These are phyloP conservation scores for Apeltes quadracus DNA, from an alignment of 2,113 vertebrate genomes.

Conservation along the genomic window DNA sequence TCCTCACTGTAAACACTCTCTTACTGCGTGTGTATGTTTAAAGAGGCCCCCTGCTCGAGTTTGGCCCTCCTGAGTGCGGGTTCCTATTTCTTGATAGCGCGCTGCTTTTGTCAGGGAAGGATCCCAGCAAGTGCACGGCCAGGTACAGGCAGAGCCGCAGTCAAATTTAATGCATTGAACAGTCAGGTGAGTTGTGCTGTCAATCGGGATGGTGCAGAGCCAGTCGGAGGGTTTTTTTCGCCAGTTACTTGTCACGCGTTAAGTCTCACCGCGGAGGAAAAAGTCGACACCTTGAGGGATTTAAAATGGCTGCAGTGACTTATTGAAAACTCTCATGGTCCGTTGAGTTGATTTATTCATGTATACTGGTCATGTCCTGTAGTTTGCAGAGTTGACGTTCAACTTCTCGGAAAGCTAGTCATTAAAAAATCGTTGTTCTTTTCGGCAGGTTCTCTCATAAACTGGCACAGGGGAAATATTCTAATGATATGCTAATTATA, in stretches of 20 bases:
- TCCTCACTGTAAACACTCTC: slow-evolving; percentile 48
- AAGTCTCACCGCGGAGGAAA: slow-evolving; percentile 44
- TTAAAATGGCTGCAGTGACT: slow-evolving; percentile 71
- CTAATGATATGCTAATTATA: slow-evolving; percentile 7
- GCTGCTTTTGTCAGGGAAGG: slow-evolving; percentile 47
- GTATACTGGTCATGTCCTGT: slow-evolving; percentile 51
- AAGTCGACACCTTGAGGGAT: slow-evolving; percentile 69
- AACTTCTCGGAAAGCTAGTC: slow-evolving; percentile 47
- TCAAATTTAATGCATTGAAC: slow-evolving; percentile 55
- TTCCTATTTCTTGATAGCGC: slow-evolving; percentile 38
- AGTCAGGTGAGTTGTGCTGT: slow-evolving; percentile 59
- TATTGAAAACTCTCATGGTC: slow-evolving; percentile 70
- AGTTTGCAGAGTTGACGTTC: slow-evolving; percentile 51
- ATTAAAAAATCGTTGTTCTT: slow-evolving; percentile 43
- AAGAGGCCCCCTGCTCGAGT: slow-evolving; percentile 62
- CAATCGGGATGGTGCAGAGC: slow-evolving; percentile 60
- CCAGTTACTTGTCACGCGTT: slow-evolving; percentile 63
- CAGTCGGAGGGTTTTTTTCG: slow-evolving; percentile 62
- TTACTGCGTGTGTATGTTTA: slow-evolving; percentile 54
- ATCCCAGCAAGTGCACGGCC: slow-evolving; percentile 43
- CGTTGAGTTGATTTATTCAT: slow-evolving; percentile 71
- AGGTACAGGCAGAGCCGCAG: slow-evolving; percentile 41
- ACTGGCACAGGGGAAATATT: slow-evolving; percentile 17
- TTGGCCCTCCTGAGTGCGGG: slow-evolving; percentile 46
- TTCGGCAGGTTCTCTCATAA: slow-evolving; percentile 24